phyloP scores from a whole-genome alignment of 2,797 vertebrate species.

The Heliangelus exortis region DNA sequence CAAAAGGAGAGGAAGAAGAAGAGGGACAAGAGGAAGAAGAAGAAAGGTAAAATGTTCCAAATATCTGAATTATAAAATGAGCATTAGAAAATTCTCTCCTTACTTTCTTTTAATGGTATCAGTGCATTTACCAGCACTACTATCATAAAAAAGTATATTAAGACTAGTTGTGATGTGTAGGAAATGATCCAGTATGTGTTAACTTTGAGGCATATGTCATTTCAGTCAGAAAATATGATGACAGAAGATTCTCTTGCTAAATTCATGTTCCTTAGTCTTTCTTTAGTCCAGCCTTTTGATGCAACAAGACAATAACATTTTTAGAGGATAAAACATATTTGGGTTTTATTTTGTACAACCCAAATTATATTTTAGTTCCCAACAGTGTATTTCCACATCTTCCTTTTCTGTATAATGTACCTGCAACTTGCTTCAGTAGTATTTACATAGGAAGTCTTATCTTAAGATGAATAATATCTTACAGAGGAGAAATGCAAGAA shows the following conservation, averaged over 20 bases:
- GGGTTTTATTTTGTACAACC: neutral
- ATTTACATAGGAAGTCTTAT: neutral
- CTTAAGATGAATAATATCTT: slow-evolving; percentile 35
- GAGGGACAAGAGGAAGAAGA: slow-evolving; percentile 33
- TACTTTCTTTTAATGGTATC: neutral
- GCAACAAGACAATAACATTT: neutral
- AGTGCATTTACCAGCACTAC: neutral
- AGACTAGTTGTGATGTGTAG: neutral
- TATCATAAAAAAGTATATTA: neutral
- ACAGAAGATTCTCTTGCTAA: neutral
- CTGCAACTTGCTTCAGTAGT: neutral
- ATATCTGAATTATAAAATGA: neutral
- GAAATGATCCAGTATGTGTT: neutral
- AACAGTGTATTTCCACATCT: neutral
- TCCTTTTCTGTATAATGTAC: neutral
- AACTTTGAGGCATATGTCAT: neutral
- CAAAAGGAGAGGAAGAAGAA: slow-evolving; percentile 39
- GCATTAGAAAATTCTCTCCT: neutral
- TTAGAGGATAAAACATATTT: neutral
- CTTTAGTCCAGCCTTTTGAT: neutral
- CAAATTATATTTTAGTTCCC: neutral
- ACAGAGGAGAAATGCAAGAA: slow-evolving; percentile 68
- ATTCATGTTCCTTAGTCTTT: neutral
- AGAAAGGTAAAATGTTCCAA: slow-evolving; percentile 75
- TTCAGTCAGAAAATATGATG: neutral